Conservation (phyloP, 2,888 invertebrate genomes). For the Plebejus argus region DNA sequence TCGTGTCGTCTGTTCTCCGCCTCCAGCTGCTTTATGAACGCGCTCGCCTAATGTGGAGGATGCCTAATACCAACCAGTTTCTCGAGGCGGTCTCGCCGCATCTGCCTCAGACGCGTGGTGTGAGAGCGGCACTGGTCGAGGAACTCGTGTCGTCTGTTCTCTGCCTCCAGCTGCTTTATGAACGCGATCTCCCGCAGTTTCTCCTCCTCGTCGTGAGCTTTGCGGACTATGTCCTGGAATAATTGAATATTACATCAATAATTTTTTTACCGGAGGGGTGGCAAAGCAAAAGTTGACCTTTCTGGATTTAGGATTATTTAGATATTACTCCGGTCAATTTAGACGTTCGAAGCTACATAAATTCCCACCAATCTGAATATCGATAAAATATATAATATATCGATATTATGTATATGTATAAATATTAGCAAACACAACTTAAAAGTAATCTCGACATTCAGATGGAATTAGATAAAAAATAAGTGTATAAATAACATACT, state of each 20-base stretch:
- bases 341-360: no score
- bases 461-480: background rate
- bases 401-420: no score
- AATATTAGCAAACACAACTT: background rate
- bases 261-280: no score
- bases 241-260: background rate
- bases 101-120: constrained; percentile 86
- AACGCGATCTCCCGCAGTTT: constrained; percentile 98
- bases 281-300: no score
- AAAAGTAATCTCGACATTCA: no score
- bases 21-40: constrained; percentile 96
- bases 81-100: constrained; percentile 92
- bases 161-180: constrained; percentile 96
- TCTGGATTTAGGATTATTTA: no score
- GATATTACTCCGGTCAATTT: no score
- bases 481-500: constrained; percentile 47
- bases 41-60: no score
- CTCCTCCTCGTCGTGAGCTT: constrained; percentile 98
- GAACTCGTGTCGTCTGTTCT: constrained; percentile 95
- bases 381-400: no score
- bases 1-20: constrained; percentile 97
- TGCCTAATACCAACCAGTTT: constrained; percentile 68
- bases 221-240: constrained; percentile 88
- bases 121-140: constrained; percentile 90
- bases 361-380: no score